A percentile compares a stretch with the other conserved stretches of the same genome.
These are phyloP conservation scores for Flexamia atlantica DNA, from an alignment of 2,888 invertebrate species.

Conservation along the genomic window DNA sequence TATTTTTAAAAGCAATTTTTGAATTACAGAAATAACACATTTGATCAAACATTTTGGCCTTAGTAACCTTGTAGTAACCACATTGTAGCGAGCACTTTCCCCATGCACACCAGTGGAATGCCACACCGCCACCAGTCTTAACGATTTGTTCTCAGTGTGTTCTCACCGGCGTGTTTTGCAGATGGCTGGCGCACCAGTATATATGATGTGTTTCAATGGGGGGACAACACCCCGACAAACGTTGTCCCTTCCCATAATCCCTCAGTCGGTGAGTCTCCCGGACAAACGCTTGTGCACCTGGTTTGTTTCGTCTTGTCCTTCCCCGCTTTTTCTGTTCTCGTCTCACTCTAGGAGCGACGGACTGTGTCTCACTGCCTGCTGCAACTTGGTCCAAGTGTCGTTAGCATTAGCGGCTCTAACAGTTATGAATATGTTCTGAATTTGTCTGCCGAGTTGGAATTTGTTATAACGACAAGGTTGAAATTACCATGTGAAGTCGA, in stretches of 20 bases:
- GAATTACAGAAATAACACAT: too few species aligned
- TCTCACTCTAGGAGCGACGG: not conserved
- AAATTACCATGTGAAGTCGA: too few species aligned
- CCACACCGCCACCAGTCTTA: not conserved
- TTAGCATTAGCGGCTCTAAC: too few species aligned
- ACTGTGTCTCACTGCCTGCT: not conserved
- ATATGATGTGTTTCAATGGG: conserved; percentile 86
- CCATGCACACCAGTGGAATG: not conserved
- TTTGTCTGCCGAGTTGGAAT: too few species aligned
- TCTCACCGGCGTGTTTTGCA: conserved; percentile 73
- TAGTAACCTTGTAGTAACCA: too few species aligned
- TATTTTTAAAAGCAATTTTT: too few species aligned
- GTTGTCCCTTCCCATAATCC: conserved; percentile 72
- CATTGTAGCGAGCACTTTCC: not conserved
- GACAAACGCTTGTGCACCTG: conserved; percentile 23
- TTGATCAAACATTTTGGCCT: too few species aligned
- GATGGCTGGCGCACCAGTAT: conserved; percentile 79
- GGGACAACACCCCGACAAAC: conserved; percentile 71
- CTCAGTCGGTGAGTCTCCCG: conserved; percentile 73
- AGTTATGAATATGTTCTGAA: too few species aligned
- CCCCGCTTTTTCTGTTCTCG: conserved; percentile 6
- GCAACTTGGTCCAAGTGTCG: not conserved
- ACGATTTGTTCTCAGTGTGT: not conserved
- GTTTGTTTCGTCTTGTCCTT: conserved; percentile 54
- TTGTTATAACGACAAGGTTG: too few species aligned